Evolutionary conservation across 2,113 vertebrate genomes (phyloP).

Genomic region (Microtus oregoni): DNA sequence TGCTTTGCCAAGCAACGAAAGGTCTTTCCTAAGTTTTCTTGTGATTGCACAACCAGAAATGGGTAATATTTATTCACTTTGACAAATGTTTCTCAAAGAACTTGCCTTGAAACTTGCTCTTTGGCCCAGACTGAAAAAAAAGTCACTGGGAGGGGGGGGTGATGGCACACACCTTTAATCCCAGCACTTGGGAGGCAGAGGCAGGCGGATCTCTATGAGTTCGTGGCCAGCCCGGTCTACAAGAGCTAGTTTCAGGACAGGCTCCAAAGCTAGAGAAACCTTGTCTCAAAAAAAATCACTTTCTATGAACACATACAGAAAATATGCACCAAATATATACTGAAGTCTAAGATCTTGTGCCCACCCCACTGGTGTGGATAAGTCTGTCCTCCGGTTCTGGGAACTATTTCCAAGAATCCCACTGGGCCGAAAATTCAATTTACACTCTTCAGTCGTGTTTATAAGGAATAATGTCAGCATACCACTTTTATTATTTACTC

Average conservation of each 20-base stretch:
- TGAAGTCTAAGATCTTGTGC: neutral
- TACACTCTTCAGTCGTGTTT: neutral
- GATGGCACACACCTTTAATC: too few species aligned
- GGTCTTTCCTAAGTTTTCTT: neutral
- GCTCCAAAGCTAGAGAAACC: too few species aligned
- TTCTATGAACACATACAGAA: neutral
- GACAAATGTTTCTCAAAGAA: neutral
- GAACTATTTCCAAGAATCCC: neutral
- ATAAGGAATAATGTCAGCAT: neutral
- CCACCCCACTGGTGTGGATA: neutral
- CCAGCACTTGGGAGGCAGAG: too few species aligned
- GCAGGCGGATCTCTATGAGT: too few species aligned
- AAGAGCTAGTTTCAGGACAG: too few species aligned
- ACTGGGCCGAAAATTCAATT: neutral
- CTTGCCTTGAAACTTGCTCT: neutral
- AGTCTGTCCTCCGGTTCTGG: neutral
- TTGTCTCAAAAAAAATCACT: neutral
- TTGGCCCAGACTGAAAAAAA: neutral
- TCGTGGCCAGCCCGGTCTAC: too few species aligned
- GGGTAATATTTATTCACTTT: neutral
- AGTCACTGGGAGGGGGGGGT: too few species aligned
- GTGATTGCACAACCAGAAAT: neutral
- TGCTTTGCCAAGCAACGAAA: neutral
- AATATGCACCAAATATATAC: neutral
- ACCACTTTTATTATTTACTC: neutral